phyloP scores from a whole-genome alignment of 2,113 vertebrate species.

The Menura novaehollandiae region DNA sequence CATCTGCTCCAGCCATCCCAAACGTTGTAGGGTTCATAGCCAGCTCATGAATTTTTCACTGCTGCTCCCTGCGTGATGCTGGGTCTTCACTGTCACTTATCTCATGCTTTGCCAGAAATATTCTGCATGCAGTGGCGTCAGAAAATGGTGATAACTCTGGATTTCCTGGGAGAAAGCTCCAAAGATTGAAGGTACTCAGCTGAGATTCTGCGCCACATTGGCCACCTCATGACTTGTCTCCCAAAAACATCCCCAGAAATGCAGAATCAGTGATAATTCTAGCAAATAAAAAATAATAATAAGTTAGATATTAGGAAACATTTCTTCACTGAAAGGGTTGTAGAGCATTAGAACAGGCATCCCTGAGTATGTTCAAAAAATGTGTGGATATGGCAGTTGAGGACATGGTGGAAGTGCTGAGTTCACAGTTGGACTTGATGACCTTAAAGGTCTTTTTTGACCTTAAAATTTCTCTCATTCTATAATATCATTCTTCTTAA shows the following conservation, averaged over 20 bases:
- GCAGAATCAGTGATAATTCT: not conserved
- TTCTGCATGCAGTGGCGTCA: not conserved
- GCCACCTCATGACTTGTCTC: fast-evolving
- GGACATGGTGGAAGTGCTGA: not conserved
- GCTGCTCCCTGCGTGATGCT: not conserved
- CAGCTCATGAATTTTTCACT: slow-evolving; percentile 35
- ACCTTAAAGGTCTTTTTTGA: not conserved
- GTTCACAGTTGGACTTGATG: not conserved
- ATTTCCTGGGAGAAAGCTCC: not conserved
- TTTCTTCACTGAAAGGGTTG: not conserved
- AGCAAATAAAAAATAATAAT: not conserved
- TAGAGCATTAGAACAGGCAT: not conserved
- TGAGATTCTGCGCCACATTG: not conserved
- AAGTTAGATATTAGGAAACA: not conserved
- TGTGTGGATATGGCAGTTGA: not conserved
- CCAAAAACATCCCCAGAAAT: not conserved
- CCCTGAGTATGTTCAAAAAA: not conserved
- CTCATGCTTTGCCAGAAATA: not conserved
- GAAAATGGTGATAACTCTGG: not conserved
- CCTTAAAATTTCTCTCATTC: not conserved
- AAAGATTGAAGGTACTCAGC: not conserved
- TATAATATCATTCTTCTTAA: not conserved
- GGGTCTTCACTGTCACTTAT: not conserved
- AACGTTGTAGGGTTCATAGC: not conserved
- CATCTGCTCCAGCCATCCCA: not conserved